Base-by-base conservation (phyloP, 1,140 invertebrate species). In the Drosophila nannoptera region DNA sequence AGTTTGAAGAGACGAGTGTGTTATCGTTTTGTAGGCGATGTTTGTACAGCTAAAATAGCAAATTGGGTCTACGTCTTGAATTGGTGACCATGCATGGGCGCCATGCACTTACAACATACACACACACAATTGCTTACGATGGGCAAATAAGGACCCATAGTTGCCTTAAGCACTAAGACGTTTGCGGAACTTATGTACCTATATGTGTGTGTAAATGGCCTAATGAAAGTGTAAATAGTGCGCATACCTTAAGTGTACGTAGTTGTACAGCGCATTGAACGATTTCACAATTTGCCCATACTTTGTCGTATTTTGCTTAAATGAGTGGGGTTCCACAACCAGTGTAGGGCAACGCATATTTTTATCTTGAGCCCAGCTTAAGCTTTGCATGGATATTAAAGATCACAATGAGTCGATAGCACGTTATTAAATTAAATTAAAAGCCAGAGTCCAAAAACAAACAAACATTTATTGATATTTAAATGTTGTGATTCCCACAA, bases 361-460 rank as follows among this genome's bases (percentile, higher is more conserved):
- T 83, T 64, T 69, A 75, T 63, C 62, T 81, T 77, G 22, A 63
- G 38, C 11, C 31, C 48, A 56, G 43, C 49, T 56, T 43, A 45
- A 35, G 33, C 40, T 16, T 59, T 59, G 55, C 53, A 29, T 35
- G 45, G 56, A 43, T 12, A 22, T 22, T 22, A 22, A 22, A 22
- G 22, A 22, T 22, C 22, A 22, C 22, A 22, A 16, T 46, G 48
- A 53, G 48, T 31, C 60, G 58, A 40, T 52, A 66, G 42, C 49
- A 69, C 77, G 60, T 83, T 76, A 84, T 84, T 84, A 84, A 83
- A 84, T 83, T 76, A 83, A 83, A 83, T 83, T 84, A 83, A 83
- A 83, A 84, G 73, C 80, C 80, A 69, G 64, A 62, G 76, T 61
- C 69, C 75, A 76, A 76, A 74, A 76, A 76, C 75, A 80, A 73